Conservation (phyloP, 2,888 invertebrate genomes). For the Punctoribates punctum region DNA sequence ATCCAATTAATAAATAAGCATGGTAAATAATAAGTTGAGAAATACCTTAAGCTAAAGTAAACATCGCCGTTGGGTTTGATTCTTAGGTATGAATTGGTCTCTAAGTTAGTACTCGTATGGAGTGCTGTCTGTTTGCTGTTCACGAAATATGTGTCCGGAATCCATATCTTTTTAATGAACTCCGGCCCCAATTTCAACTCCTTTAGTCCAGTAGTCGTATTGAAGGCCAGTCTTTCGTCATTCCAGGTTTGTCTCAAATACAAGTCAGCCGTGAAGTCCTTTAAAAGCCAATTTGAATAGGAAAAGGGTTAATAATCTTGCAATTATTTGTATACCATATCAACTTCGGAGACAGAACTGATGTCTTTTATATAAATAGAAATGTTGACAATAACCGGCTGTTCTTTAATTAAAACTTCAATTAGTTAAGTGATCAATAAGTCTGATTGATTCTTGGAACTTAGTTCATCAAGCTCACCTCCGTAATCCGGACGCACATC, state of each 20-base stretch:
- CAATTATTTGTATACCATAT: background rate
- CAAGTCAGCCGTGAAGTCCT: background rate
- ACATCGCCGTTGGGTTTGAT: constrained; percentile 32
- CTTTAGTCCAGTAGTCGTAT: background rate
- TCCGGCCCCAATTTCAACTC: background rate
- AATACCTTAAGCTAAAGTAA: background rate
- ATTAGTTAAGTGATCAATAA: too few species aligned
- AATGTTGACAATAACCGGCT: background rate
- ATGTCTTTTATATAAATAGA: background rate
- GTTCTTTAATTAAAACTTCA: background rate
- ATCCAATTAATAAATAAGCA: background rate
- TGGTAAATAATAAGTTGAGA: background rate
- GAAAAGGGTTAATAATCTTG: background rate
- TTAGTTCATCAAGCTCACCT: too few species aligned
- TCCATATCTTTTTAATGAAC: constrained; percentile 17
- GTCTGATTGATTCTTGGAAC: too few species aligned
- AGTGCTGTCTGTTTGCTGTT: constrained; percentile 3
- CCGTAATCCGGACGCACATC: too few species aligned
- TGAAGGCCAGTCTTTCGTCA: constrained; percentile 1
- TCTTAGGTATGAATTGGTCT: constrained; percentile 12
- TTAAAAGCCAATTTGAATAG: background rate
- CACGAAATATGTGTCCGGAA: constrained; percentile 21
- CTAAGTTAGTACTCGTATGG: background rate
- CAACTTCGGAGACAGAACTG: background rate
- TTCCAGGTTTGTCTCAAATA: background rate